phyloP scores from a whole-genome alignment of 2,888 invertebrate genomes.

The Amiota communis region DNA sequence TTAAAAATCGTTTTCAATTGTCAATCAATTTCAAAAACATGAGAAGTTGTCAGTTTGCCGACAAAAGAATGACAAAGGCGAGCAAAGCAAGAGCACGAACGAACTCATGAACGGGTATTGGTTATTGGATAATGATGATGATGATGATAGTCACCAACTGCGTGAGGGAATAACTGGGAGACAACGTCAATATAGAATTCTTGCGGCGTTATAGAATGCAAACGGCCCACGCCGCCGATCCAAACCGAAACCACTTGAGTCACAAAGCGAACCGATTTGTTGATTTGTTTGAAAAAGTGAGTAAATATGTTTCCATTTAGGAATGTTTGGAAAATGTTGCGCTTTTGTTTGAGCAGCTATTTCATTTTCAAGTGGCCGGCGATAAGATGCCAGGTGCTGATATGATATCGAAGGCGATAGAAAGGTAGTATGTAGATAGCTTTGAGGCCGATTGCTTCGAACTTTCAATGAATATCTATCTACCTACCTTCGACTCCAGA shows the following conservation, averaged over 20 bases:
- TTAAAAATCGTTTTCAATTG: constrained; percentile 56
- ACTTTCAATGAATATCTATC: neutral
- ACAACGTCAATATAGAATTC: neutral
- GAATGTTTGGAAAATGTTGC: constrained; percentile 63
- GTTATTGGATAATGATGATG: too few species aligned
- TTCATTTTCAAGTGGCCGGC: constrained; percentile 61
- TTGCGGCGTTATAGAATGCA: neutral
- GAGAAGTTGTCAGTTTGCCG: constrained; percentile 59
- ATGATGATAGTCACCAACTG: neutral
- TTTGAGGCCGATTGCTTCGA: neutral
- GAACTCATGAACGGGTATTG: too few species aligned
- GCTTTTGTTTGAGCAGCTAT: constrained; percentile 65
- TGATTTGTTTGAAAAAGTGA: constrained; percentile 67
- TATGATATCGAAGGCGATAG: constrained; percentile 48
- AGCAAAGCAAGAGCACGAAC: too few species aligned
- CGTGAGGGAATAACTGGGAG: neutral
- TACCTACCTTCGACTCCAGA: constrained; percentile 43
- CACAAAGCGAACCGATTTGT: constrained; percentile 67
- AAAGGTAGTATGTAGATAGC: neutral
- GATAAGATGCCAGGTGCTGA: constrained; percentile 65
- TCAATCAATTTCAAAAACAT: constrained; percentile 62
- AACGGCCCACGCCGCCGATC: constrained; percentile 28
- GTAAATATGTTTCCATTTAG: constrained; percentile 69
- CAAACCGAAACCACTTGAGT: constrained; percentile 54
- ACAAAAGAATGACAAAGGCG: constrained; percentile 54